Evolutionary conservation across 2,113 vertebrate species (phyloP).

Genomic region (Gadus chalcogrammus): DNA sequence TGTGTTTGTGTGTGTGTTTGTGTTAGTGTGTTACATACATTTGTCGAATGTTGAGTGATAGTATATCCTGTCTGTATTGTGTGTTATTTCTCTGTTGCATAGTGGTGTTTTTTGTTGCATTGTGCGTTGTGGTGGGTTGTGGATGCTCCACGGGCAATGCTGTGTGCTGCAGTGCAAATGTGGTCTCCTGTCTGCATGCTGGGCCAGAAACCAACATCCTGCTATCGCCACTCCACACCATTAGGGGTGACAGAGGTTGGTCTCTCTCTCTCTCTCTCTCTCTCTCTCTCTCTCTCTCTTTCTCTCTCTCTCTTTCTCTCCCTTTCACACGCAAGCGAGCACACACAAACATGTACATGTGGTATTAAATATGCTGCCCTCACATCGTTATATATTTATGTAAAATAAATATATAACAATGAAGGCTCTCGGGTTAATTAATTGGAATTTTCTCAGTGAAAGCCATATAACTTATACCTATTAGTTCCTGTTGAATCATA

Average conservation of each 20-base stretch:
- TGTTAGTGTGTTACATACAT: not conserved
- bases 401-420: too few relatives aligned
- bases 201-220: not conserved
- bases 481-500: too few relatives aligned
- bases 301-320: not conserved
- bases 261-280: too few relatives aligned
- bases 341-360: not conserved
- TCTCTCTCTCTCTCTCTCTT: not conserved
- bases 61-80: not conserved
- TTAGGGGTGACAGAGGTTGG: too few relatives aligned
- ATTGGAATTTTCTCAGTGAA: too few relatives aligned
- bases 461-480: too few relatives aligned
- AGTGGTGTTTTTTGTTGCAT: not conserved
- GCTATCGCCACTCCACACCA: too few relatives aligned
- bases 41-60: not conserved
- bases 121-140: not conserved
- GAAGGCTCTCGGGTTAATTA: too few relatives aligned
- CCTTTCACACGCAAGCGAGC: not conserved
- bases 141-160: not conserved
- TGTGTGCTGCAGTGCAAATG: constrained; percentile 18
- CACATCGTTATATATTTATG: too few relatives aligned
- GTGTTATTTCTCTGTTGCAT: not conserved
- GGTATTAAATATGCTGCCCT: not conserved
- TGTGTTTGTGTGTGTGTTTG: not conserved
- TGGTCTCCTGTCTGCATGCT: constrained; percentile 27